Evolutionary conservation across 2,113 vertebrate species (phyloP).

Genomic region (Dicrurus megarhynchus): DNA sequence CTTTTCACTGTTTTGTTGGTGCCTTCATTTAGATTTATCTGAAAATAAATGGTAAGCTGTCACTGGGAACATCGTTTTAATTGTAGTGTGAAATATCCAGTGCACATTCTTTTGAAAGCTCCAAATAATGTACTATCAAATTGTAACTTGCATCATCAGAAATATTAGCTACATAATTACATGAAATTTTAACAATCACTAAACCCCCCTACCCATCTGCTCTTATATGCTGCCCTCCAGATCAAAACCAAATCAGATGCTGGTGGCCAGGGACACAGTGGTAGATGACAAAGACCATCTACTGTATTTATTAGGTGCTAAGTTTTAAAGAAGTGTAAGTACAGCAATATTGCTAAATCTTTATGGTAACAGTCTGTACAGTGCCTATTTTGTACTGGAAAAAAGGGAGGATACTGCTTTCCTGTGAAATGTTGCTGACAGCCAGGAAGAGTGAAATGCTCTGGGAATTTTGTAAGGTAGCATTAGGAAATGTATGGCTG

Average conservation of each 20-base stretch:
- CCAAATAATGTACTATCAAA: neutral
- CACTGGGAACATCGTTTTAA: neutral
- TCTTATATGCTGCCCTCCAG: neutral
- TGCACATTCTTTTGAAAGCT: neutral
- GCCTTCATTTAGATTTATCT: neutral
- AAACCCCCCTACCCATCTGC: neutral
- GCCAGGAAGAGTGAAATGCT: neutral
- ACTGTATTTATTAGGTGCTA: neutral
- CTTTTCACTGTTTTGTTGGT: neutral
- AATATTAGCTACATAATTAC: neutral
- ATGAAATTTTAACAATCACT: neutral
- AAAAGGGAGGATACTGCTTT: neutral
- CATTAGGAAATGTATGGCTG: neutral
- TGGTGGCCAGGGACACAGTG: neutral
- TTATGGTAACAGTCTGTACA: neutral
- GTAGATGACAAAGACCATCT: neutral
- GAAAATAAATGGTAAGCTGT: neutral
- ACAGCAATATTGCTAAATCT: neutral
- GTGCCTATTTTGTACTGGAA: neutral
- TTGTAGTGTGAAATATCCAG: neutral
- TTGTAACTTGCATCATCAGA: neutral
- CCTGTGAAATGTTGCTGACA: neutral
- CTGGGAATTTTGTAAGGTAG: neutral
- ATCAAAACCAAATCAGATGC: neutral
- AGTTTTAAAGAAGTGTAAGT: neutral